Percentiles rank a stretch among this genome's conserved stretches.
phyloP scores from a whole-genome alignment of 1,140 invertebrate genomes.

The Stegodyphus mimosarum region DNA sequence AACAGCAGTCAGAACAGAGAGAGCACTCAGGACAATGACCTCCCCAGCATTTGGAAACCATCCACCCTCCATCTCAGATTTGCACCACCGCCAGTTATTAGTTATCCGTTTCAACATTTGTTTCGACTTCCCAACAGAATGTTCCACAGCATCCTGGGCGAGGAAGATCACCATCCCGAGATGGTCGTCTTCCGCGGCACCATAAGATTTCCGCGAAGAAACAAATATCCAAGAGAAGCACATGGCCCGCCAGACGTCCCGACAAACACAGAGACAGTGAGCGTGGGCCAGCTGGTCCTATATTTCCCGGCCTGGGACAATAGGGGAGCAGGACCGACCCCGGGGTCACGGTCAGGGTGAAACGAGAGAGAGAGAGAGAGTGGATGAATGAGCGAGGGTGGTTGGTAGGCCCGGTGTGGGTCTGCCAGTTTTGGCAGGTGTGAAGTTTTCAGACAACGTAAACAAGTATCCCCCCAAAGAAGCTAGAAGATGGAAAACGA shows the following conservation, averaged over 20 bases:
- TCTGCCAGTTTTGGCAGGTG: conserved; percentile 22
- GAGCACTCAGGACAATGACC: no score
- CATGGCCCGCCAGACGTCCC: neutral
- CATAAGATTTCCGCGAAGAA: neutral
- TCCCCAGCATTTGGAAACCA: no score
- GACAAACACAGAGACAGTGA: neutral
- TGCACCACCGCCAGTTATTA: no score
- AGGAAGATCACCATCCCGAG: no score
- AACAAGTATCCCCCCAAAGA: conserved; percentile 25
- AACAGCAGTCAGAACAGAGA: no score
- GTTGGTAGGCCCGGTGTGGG: conserved; percentile 15
- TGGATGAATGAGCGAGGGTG: conserved; percentile 21
- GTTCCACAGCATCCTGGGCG: no score
- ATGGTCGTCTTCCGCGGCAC: neutral
- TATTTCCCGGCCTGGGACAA: conserved; percentile 38
- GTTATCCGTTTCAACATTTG: no score
- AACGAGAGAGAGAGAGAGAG: conserved; percentile 22
- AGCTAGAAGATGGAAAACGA: neutral
- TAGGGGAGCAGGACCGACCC: conserved; percentile 31
- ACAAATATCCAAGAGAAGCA: neutral
- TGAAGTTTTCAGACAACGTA: conserved; percentile 43
- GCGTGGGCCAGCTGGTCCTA: conserved; percentile 43
- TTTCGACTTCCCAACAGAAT: no score
- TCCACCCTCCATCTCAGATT: no score
- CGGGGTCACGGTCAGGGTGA: conserved; percentile 49